A percentile compares a stretch with the other conserved stretches of the same genome.
Conservation (phyloP, 2,888 invertebrate species). For the Volucella inflata region DNA sequence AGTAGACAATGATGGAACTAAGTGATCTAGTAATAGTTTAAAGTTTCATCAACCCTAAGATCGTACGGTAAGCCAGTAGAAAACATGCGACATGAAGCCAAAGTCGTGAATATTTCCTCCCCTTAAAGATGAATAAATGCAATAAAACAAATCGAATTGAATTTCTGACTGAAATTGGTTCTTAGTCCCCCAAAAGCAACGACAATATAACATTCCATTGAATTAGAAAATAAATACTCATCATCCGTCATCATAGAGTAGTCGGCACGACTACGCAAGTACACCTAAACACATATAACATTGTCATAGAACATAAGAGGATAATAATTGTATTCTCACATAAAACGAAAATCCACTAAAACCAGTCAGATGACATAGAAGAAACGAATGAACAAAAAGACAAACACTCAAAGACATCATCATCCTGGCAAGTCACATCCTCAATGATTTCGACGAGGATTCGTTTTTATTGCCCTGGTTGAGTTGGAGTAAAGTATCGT, state of each 20-base stretch:
- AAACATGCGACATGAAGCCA: no score
- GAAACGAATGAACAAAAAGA: constrained; percentile 19
- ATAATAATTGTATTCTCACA: constrained; percentile 51
- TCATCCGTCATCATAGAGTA: constrained; percentile 40
- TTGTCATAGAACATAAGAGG: constrained; percentile 45
- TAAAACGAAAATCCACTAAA: constrained; percentile 29
- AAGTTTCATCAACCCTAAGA: no score
- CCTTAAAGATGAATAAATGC: not conserved
- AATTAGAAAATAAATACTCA: constrained; percentile 20
- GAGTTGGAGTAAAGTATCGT: not conserved
- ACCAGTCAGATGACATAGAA: constrained; percentile 12
- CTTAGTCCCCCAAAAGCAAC: not conserved
- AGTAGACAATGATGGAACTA: no score
- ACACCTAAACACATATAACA: constrained; percentile 24
- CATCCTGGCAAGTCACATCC: constrained; percentile 53
- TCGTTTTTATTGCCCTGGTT: constrained; percentile 30
- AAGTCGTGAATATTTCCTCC: no score
- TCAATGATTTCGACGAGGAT: constrained; percentile 56
- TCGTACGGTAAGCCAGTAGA: no score
- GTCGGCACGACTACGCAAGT: no score
- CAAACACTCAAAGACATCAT: constrained; percentile 44
- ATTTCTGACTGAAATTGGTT: constrained; percentile 25
- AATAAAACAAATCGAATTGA: constrained; percentile 51
- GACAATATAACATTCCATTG: constrained; percentile 15
- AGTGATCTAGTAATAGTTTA: no score